Conservation (phyloP, 2,797 vertebrate species). For the Melanogrammus aeglefinus region DNA sequence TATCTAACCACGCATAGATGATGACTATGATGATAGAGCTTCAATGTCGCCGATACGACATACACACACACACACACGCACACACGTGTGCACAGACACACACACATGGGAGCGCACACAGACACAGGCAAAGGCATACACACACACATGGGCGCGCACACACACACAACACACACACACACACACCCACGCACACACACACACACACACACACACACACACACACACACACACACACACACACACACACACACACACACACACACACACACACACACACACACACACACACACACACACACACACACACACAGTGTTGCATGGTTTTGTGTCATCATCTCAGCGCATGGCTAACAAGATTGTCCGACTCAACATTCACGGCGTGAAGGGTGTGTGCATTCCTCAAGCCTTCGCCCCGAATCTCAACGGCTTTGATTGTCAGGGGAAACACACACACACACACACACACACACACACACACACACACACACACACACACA, state of each 20-base stretch:
- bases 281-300: not conserved
- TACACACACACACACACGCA: not conserved
- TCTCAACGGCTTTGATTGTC: conserved; percentile 25
- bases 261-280: not conserved
- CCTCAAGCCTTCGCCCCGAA: conserved; percentile 37
- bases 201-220: too few species aligned
- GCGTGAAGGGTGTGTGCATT: conserved; percentile 34
- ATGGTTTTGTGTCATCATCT: conserved; percentile 33
- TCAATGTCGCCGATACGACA: not conserved
- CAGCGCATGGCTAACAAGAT: conserved; percentile 40
- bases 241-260: too few species aligned
- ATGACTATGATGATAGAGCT: not conserved
- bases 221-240: too few species aligned
- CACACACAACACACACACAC: too few species aligned
- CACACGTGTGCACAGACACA: too few species aligned
- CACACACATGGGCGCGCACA: too few species aligned
- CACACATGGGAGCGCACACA: not conserved
- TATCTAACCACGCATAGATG: not conserved
- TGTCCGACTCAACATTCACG: conserved; percentile 14
- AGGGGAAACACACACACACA: not conserved
- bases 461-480: conserved; percentile 7
- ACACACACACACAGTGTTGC: not conserved
- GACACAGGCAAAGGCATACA: not conserved
- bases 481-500: not conserved
- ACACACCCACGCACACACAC: too few species aligned